A percentile compares a stretch with the other conserved stretches of the same genome.
phyloP scores from a whole-genome alignment of 2,888 invertebrate genomes.

The Cordilura impudica region DNA sequence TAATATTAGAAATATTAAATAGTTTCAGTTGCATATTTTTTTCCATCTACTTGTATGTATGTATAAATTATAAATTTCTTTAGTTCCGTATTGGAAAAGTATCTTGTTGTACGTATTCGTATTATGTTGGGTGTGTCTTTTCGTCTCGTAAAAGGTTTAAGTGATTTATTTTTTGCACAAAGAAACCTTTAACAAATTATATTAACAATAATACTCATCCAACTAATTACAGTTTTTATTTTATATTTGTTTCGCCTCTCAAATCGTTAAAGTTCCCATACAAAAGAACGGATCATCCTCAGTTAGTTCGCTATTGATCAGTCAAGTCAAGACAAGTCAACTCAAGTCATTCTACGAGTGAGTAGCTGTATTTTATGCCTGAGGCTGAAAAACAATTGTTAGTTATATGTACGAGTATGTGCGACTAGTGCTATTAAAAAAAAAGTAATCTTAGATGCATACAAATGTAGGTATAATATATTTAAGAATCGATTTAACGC shows the following conservation, averaged over 20 bases:
- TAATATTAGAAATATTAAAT: neutral
- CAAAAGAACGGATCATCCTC: neutral
- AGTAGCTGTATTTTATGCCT: neutral
- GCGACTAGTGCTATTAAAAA: constrained; percentile 33
- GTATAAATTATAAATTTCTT: neutral
- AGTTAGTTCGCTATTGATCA: neutral
- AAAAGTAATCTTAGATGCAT: constrained; percentile 62
- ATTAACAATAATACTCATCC: constrained; percentile 23
- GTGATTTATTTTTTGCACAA: neutral
- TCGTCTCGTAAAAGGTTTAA: neutral
- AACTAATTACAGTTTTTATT: constrained; percentile 55
- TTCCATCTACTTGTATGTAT: no score
- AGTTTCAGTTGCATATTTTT: neutral
- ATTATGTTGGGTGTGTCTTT: neutral
- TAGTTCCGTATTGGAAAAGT: neutral
- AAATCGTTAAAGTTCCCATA: constrained; percentile 32
- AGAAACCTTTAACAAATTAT: neutral
- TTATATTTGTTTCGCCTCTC: constrained; percentile 65
- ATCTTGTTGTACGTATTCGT: no score
- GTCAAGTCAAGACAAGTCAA: no score
- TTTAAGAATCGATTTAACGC: constrained; percentile 74
- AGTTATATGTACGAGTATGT: no score
- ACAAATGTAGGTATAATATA: constrained; percentile 63
- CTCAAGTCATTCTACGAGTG: no score
- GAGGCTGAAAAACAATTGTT: constrained; percentile 17